Evolutionary conservation across 2,888 invertebrate genomes (phyloP).

Genomic region (Luperina nickerlii): DNA sequence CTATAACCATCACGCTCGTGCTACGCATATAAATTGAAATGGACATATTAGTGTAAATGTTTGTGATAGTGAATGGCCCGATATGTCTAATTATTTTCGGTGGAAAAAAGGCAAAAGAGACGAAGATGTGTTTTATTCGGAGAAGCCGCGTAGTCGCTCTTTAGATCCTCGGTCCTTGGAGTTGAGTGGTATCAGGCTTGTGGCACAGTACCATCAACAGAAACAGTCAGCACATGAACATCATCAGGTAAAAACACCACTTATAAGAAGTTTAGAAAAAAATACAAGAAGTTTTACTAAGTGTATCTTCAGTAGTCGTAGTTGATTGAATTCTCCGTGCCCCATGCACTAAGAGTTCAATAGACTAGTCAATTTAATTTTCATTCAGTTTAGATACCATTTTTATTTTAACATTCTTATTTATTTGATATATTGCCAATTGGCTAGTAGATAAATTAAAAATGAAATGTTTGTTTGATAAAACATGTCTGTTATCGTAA

Average conservation of each 20-base stretch:
- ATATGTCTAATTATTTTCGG: conserved; percentile 92
- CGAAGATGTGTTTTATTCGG: conserved; percentile 89
- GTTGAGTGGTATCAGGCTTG: conserved; percentile 91
- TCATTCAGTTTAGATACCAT: not conserved
- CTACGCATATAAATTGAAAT: conserved; percentile 56
- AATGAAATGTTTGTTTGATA: conserved; percentile 51
- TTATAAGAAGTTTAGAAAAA: not conserved
- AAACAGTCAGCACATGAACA: conserved; percentile 58
- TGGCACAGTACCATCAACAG: conserved; percentile 88
- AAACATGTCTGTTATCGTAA: conserved; percentile 43
- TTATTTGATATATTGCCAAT: conserved; percentile 31
- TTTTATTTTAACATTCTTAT: conserved; percentile 9
- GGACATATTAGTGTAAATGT: conserved; percentile 68
- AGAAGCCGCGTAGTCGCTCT: conserved; percentile 93
- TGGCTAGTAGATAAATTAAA: conserved; percentile 17
- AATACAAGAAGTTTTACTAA: not conserved
- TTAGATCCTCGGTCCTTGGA: conserved; percentile 93
- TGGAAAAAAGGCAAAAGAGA: conserved; percentile 92
- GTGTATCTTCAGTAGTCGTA: conserved; percentile 4
- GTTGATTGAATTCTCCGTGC: conserved; percentile 13
- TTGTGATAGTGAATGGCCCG: conserved; percentile 67
- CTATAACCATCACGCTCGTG: conserved; percentile 45
- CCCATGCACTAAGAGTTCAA: not conserved
- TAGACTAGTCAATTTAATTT: not conserved
- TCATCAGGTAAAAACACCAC: conserved; percentile 48